Conservation (phyloP, 2,888 invertebrate genomes). For the Folsomia candida region DNA sequence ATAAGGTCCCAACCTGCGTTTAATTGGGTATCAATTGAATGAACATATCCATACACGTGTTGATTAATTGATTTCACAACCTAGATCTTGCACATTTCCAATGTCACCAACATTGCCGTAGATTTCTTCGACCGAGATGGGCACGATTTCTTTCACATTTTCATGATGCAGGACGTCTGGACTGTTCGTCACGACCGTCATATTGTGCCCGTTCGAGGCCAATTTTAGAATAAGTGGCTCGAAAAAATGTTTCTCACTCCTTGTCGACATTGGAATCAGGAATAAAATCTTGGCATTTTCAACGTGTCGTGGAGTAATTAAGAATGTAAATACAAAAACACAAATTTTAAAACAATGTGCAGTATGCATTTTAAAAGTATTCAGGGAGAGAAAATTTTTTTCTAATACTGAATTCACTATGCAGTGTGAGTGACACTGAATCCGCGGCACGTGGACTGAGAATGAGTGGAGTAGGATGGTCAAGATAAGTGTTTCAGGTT, state of each 20-base stretch:
- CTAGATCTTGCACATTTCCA: background rate
- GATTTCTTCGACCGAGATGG: background rate
- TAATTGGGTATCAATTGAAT: too few relatives aligned
- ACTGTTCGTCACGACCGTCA: background rate
- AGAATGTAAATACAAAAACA: background rate
- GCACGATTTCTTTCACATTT: background rate
- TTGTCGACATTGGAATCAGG: background rate
- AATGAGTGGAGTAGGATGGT: too few relatives aligned
- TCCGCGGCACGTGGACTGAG: too few relatives aligned
- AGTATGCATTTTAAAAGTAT: background rate
- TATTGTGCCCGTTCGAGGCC: background rate
- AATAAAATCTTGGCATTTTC: background rate
- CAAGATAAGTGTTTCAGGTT: too few relatives aligned
- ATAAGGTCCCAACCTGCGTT: background rate
- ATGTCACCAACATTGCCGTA: background rate
- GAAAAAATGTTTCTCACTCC: conserved; percentile 9
- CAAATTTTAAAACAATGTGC: background rate
- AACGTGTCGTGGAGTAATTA: background rate
- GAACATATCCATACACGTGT: too few relatives aligned
- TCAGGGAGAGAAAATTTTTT: too few relatives aligned
- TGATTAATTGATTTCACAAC: too few relatives aligned
- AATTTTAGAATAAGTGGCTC: background rate
- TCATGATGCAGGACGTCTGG: background rate
- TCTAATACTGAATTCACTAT: too few relatives aligned
- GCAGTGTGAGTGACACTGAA: too few relatives aligned